These are phyloP conservation scores for Alcis repandata DNA, from an alignment of 2,888 invertebrate genomes.

Conservation along the genomic window DNA sequence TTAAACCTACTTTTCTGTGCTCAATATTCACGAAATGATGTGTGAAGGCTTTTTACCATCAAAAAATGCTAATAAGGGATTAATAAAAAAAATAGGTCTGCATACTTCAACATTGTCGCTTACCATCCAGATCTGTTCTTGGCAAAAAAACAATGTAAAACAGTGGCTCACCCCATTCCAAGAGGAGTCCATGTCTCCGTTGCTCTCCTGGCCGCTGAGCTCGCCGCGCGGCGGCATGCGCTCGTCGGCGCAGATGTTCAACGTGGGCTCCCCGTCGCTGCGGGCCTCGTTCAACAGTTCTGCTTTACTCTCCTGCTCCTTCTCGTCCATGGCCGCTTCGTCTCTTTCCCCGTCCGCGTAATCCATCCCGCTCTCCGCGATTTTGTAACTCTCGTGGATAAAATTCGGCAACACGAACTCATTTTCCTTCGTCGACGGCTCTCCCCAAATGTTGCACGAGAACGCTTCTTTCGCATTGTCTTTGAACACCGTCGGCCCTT, in stretches of 20 bases:
- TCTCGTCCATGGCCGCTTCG: slow-evolving; percentile 55
- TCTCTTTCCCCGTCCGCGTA: slow-evolving; percentile 66
- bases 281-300: slow-evolving; percentile 74
- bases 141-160: slow-evolving; percentile 3
- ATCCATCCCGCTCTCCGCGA: slow-evolving; percentile 71
- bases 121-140: neutral
- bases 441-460: slow-evolving; percentile 70
- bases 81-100: too few relatives aligned
- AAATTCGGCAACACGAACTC: slow-evolving; percentile 81
- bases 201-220: slow-evolving; percentile 94
- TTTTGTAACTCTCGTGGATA: slow-evolving; percentile 81
- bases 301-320: slow-evolving; percentile 72
- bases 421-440: slow-evolving; percentile 73
- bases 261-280: slow-evolving; percentile 69
- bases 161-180: slow-evolving; percentile 89
- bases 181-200: slow-evolving; percentile 92
- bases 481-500: slow-evolving; percentile 65
- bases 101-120: too few relatives aligned
- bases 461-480: slow-evolving; percentile 55
- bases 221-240: slow-evolving; percentile 95
- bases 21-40: too few relatives aligned
- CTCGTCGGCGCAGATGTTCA: slow-evolving; percentile 94
- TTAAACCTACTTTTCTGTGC: too few relatives aligned
- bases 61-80: too few relatives aligned
- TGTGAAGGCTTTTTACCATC: too few relatives aligned